Evolutionary conservation across 1,140 invertebrate genomes (phyloP).

Genomic region (Formica selysi): DNA sequence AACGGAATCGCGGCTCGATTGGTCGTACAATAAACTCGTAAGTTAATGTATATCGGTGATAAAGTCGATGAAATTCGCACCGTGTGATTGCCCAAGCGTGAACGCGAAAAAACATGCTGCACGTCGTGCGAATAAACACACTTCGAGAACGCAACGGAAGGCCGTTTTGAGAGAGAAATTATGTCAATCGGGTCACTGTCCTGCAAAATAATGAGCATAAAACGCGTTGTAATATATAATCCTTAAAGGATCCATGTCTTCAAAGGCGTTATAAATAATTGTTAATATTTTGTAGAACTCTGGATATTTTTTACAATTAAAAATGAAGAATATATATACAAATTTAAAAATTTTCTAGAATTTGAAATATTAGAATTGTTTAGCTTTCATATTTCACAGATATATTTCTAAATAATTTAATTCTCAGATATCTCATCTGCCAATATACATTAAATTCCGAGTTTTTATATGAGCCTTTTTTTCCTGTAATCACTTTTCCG

Average conservation of each 20-base stretch:
- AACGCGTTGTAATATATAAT: background rate
- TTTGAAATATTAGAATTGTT: background rate
- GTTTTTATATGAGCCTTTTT: background rate
- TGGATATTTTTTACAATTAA: too few relatives aligned
- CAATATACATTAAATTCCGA: background rate
- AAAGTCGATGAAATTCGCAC: conserved; percentile 42
- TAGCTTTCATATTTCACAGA: background rate
- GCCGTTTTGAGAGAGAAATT: conserved; percentile 27
- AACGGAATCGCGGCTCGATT: background rate
- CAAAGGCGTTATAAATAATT: background rate
- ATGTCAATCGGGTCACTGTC: conserved; percentile 13
- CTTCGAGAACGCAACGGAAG: conserved; percentile 32
- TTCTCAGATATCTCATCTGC: background rate
- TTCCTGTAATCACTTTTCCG: background rate
- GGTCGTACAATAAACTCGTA: conserved; percentile 41
- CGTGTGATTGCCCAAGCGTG: conserved; percentile 16
- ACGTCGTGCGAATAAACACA: conserved; percentile 33
- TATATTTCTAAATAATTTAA: background rate
- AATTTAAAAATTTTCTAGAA: too few relatives aligned
- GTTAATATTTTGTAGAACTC: background rate
- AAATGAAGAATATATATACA: too few relatives aligned
- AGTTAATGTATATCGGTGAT: conserved; percentile 17
- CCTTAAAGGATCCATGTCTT: background rate
- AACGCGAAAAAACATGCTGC: conserved; percentile 40
- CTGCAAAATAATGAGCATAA: conserved; percentile 20